A percentile compares a stretch with the other conserved stretches of the same genome.
These are phyloP conservation scores for Pachypeltis micranthus DNA, from an alignment of 1,140 invertebrate species.

Conservation along the genomic window DNA sequence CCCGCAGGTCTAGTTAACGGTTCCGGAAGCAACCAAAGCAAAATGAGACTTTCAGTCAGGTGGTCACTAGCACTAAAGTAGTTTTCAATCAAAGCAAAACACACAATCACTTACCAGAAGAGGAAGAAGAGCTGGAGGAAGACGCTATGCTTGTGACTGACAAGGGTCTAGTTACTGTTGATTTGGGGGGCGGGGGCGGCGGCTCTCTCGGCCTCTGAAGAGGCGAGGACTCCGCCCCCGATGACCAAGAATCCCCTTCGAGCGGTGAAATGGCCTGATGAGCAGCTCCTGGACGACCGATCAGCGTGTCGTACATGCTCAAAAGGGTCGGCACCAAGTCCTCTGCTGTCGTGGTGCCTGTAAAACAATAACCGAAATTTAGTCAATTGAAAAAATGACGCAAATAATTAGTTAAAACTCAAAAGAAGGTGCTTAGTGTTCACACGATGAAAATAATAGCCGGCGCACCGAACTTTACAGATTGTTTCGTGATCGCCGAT, in stretches of 20 bases:
- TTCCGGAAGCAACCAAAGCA: too few species aligned
- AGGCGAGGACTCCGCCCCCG: background rate
- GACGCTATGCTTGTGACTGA: slow-evolving; percentile 73
- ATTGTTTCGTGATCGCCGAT: too few species aligned
- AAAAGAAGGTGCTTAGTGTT: too few species aligned
- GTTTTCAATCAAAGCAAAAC: too few species aligned
- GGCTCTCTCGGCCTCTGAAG: slow-evolving; percentile 21
- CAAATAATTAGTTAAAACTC: too few species aligned
- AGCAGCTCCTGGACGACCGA: slow-evolving; percentile 32
- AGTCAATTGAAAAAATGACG: too few species aligned
- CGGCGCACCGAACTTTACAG: too few species aligned
- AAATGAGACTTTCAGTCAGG: too few species aligned
- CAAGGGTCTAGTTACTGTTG: slow-evolving; percentile 42
- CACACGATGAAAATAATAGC: too few species aligned
- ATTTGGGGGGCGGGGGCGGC: slow-evolving; percentile 25
- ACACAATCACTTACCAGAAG: slow-evolving; percentile 32
- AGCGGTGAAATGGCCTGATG: slow-evolving; percentile 22
- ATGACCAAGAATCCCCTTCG: background rate
- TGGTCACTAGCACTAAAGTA: too few species aligned
- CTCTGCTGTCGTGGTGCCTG: slow-evolving; percentile 47
- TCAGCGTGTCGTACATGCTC: slow-evolving; percentile 52
- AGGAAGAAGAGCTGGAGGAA: slow-evolving; percentile 51
- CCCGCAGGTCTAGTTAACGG: too few species aligned
- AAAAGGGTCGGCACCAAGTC: slow-evolving; percentile 52
- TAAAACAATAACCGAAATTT: slow-evolving; percentile 26